Evolutionary conservation across 1,140 invertebrate species (phyloP), one percentile per base, ranked within the genome.

Genomic region (Tribolium madens): DNA sequence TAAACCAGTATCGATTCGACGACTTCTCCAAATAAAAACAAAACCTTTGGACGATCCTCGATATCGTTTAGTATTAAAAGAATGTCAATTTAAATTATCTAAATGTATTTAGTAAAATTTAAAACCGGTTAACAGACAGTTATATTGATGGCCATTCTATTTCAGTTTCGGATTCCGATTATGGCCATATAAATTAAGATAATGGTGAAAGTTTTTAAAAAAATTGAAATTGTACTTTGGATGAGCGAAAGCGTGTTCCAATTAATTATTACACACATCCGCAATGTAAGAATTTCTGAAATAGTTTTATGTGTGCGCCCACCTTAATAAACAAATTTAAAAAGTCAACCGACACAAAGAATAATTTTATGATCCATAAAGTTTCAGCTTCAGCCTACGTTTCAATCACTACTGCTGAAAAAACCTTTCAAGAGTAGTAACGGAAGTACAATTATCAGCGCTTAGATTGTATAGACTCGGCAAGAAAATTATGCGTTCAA

Each of bases 41-140:
- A 73, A 42, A 53, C 48, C 26, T 36, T 21, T 6, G 52, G 73
- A 68, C 68, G 48, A 64, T 73, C 70, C 78, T 76, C 68, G 75
- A 77, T 81, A 79, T 79, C 76, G 64, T 79, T 81, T 73, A 76
- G 76, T 80, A 81, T 81, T 81, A 81, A 81, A 81, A 82, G 80
- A 82, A 82, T 81, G 81, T 82, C 81, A 82, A 83, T 81, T 81
- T 83, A 79, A 81, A 82, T 81, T 82, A 82, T 80, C 81, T 80
- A 78, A 81, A 81, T 80, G 79, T 78, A 78, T 78, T 80, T 76
- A 47, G 79, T 79, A 81, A 79, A 81, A 78, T 79, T 79, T 70
- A 50, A 79, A 83, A 83, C 81, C 81, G 79, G 81, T 81, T 78
- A 76, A 60, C 42, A 21, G 74, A 80, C 76, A 80, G 79, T 79